Evolutionary conservation across 2,888 invertebrate species (phyloP), one percentile per base, ranked within the genome.

Genomic region (Ochropleura leucogaster): DNA sequence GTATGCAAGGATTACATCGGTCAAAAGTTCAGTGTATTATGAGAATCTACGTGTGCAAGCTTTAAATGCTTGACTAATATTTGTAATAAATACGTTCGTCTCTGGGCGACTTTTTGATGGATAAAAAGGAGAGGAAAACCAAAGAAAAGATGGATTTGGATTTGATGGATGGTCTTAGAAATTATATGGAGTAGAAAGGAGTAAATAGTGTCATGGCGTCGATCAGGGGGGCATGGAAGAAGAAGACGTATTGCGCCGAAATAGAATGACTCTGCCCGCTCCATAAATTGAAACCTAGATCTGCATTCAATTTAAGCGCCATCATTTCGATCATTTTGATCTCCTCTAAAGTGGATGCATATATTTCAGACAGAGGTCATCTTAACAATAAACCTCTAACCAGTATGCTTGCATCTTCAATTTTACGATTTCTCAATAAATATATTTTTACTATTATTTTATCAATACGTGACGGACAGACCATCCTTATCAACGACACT

Each of bases 401-500:
- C 20, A 7, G 30, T 57, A 51, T 59, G 59, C 14, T 18, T 55
- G 49, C 55, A 55, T 73, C 57, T 74, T 46, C 3, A 47, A 75
- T 69, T 72, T 74, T 59, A 64, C 18, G 62, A 55, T 60, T 63
- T 42, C 40, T 20, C 60, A 63, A 72, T 70, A 70, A 82, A 75
- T 30, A 60, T 53, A 20, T 14, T 72, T 73, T 79, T 47, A 83
- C n/a, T 74, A 55, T 72, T 60, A 59, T 83, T 68, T 74, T 70
- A 80, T 84, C 82, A 70, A 20, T 10, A 10, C 53, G 57, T 84
- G 72, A 76, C 65, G 59, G 66, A 82, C 73, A 7, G 59, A 74
- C 65, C 40, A 62, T 7, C 57, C 67, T 79, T 84, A 85, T 84
- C 81, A 77, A 75, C 64, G 47, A 65, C 66, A 82, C 79, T 77